A percentile compares a stretch with the other conserved stretches of the same genome.
These are phyloP conservation scores for Microplitis mediator DNA, from an alignment of 1,140 invertebrate genomes.

Conservation along the genomic window DNA sequence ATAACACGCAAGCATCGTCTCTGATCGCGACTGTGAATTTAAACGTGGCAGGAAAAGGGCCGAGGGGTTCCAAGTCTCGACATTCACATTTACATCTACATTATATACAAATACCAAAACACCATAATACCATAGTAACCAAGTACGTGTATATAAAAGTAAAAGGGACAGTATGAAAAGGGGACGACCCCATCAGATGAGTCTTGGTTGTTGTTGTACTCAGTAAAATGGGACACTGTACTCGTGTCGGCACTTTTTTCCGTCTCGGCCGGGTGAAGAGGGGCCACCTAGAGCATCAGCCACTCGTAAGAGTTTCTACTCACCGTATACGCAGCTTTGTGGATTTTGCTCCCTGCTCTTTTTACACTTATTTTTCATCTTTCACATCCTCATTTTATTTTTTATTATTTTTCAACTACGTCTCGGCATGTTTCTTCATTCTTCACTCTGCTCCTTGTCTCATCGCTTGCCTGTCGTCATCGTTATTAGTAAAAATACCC, in stretches of 20 bases:
- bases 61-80: not conserved
- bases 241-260: constrained; percentile 20
- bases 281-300: constrained; percentile 16
- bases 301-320: not conserved
- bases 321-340: not conserved
- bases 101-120: not conserved
- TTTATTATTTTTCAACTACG: not conserved
- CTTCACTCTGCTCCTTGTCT: not conserved
- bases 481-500: not conserved
- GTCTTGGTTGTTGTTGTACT: not conserved
- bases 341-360: not conserved
- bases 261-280: constrained; percentile 8
- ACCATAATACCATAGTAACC: not conserved
- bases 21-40: not conserved
- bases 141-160: not conserved
- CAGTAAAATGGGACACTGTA: constrained; percentile 6
- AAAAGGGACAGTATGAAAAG: not conserved
- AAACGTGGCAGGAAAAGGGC: constrained; percentile 6
- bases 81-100: not conserved
- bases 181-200: constrained; percentile 5
- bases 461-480: not conserved
- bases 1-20: not conserved
- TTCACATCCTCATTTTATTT: not conserved
- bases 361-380: not conserved
- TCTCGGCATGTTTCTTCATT: not conserved